These are phyloP conservation scores for Columba guinea DNA, from an alignment of 2,797 vertebrate species.

Conservation along the genomic window DNA sequence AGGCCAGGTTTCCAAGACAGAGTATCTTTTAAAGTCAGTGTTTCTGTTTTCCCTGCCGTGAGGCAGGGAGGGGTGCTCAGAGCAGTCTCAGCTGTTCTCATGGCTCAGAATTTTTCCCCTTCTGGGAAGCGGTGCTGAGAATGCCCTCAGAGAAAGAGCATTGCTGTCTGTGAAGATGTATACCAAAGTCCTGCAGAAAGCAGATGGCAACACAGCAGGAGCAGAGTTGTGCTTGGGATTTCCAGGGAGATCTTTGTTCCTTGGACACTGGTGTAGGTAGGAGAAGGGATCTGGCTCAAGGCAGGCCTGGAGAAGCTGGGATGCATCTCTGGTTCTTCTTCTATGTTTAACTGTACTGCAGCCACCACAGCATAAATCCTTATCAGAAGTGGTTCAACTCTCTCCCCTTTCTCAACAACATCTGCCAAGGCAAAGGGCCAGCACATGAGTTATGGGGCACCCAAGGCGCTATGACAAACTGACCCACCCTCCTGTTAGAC, in stretches of 20 bases:
- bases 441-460: fast-evolving
- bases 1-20: not conserved
- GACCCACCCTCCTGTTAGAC: not conserved
- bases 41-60: not conserved
- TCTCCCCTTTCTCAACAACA: not conserved
- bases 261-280: not conserved
- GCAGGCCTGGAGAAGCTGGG: not conserved
- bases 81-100: not conserved
- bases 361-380: not conserved
- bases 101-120: not conserved
- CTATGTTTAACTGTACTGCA: not conserved
- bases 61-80: not conserved
- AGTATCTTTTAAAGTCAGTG: not conserved
- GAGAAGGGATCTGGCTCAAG: not conserved
- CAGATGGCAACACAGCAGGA: not conserved
- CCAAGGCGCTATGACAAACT: fast-evolving
- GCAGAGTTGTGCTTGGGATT: not conserved
- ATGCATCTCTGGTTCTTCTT: not conserved
- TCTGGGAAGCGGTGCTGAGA: not conserved
- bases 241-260: not conserved
- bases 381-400: not conserved
- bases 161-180: not conserved
- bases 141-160: not conserved
- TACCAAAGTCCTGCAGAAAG: not conserved
- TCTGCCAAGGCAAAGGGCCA: not conserved